Base-by-base conservation (phyloP, 2,113 vertebrate species). In the Phylloscopus trochiloides region DNA sequence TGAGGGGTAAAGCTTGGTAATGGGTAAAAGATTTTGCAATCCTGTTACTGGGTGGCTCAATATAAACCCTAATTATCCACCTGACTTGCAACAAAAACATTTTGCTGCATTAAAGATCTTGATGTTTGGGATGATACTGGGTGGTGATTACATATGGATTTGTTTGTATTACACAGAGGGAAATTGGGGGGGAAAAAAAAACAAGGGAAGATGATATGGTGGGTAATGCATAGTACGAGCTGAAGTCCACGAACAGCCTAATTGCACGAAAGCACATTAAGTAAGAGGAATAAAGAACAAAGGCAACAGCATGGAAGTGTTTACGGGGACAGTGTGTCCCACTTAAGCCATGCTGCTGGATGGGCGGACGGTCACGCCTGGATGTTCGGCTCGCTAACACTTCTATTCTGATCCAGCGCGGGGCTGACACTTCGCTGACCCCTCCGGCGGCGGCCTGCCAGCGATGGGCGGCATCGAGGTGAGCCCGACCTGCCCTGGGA, bases 391-490 rank as follows among this genome's bases (percentile, higher is more conserved):
- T 17, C 0, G 22, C 26, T 2, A 14, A 34, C 21, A 6, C 21
- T 7, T 42, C 6, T 1, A 0, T 4, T 3, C 26, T 1, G 65
- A 1, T 0, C 8, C 34, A 22, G 48, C 5, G 9, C 32, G 14
- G 80, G 2, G 74, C 9, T 25, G 57, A 34, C 50, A 14, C 55
- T 42, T 8, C 18, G 32, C 34, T 25, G 12, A 24, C 7, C 52
- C 28, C 13, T 6, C 57, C 57, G 1, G 24, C 18, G 7, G 3
- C 2, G 16, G 2, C 0, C 2, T 3, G 20, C 8, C 6, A 8
- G 52, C 3, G 3, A 17, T 1, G 11, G 47, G 29, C 54, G 7
- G 3, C 26, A 10, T 0, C 18, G 26, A 12, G 7, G n/a, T 0
- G 21, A 31, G 55, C 28, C 3, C 32, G 4, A n/a, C 36, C 45